phyloP scores from a whole-genome alignment of 2,113 vertebrate genomes.

The Leucopsar rothschildi region DNA sequence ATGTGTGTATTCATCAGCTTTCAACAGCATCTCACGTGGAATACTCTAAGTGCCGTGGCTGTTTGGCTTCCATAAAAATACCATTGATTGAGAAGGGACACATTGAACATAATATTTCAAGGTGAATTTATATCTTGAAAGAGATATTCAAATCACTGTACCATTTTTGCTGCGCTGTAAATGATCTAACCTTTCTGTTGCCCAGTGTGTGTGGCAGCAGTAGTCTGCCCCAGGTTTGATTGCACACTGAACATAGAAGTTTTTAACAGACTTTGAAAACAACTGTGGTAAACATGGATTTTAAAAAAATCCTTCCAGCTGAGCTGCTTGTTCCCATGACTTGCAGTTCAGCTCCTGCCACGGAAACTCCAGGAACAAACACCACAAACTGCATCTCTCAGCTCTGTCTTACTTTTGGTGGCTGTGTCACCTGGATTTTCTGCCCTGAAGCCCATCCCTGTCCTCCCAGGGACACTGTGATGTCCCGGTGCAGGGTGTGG shows the following conservation, averaged over 20 bases:
- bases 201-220: not conserved
- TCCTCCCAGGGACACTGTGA: not conserved
- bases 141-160: not conserved
- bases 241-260: not conserved
- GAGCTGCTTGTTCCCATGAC: not conserved
- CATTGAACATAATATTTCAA: not conserved
- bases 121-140: not conserved
- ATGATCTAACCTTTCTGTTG: not conserved
- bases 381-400: not conserved
- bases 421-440: not conserved
- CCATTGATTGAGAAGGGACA: not conserved
- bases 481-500: fast-evolving
- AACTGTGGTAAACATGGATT: not conserved
- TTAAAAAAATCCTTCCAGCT: not conserved
- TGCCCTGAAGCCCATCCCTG: not conserved
- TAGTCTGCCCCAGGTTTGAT: not conserved
- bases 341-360: not conserved
- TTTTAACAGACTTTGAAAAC: not conserved
- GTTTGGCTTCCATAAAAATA: not conserved
- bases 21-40: not conserved
- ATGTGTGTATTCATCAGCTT: not conserved
- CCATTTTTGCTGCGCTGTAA: not conserved
- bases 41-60: not conserved
- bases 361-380: not conserved
- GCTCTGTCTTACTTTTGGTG: fast-evolving